Evolutionary conservation across 2,888 invertebrate genomes (phyloP).

Genomic region (Drosophila setosimentum): DNA sequence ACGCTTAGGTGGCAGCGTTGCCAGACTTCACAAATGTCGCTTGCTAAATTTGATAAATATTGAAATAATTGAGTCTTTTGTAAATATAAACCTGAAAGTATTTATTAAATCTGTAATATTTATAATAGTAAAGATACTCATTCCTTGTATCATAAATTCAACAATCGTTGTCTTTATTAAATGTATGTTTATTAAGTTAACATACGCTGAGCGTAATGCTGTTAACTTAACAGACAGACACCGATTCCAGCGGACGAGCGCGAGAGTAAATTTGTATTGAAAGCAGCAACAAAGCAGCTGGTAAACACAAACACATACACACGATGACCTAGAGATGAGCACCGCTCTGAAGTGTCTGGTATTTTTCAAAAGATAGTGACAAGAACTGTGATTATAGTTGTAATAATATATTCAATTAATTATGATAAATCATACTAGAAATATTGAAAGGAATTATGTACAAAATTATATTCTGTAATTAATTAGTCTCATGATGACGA

Average conservation of each 20-base stretch:
- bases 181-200: conserved; percentile 10
- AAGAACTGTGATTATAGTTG: neutral
- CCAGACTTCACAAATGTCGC: conserved; percentile 21
- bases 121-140: neutral
- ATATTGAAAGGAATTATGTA: neutral
- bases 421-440: no score
- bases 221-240: conserved; percentile 56
- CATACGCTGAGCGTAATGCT: conserved; percentile 29
- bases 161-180: neutral
- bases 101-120: neutral
- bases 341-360: conserved; percentile 6
- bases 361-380: neutral
- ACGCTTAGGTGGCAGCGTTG: conserved; percentile 43
- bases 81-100: neutral
- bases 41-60: neutral
- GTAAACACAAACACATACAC: conserved; percentile 51
- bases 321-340: conserved; percentile 30
- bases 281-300: conserved; percentile 53
- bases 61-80: neutral
- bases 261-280: conserved; percentile 37
- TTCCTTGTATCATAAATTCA: neutral
- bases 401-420: neutral
- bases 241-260: conserved; percentile 25
- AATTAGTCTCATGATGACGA: no score
- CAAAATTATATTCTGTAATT: no score